Base-by-base conservation (phyloP, 2,113 vertebrate species). In the Forbesichthys agassizii region DNA sequence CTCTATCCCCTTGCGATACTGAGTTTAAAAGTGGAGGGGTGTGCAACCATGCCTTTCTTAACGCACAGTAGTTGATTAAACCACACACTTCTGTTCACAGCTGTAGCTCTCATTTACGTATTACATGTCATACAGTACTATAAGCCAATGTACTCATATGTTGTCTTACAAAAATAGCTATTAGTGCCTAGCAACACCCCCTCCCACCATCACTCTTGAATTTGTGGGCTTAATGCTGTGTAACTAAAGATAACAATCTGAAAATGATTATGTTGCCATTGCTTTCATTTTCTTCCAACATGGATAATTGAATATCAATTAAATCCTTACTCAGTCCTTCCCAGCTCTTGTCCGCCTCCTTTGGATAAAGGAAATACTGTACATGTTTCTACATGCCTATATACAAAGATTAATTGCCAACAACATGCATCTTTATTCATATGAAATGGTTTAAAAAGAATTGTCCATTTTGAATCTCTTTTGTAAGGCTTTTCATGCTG, bases 321-420 rank as follows among this genome's bases (percentile, higher is more conserved):
- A 90, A 84, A 81, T 81, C 77, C 87, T 85, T 84, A 85, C 76
- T 80, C 79, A 76, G 77, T 71, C 65, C 68, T 81, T 70, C 84
- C 77, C 85, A 64, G 80, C 77, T 67, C 27, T n/a, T 64, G 72
- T 64, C 78, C 52, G 3, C 74, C 66, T 83, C 74, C 69, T 62
- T 13, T 6, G 65, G 68, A 70, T 67, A 73, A 71, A 71, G 53
- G 49, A 59, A 54, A 66, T 57, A 73, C 52, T 59, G 58, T 74
- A n/a, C 55, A 48, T 70, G 70, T 87, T 83, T 73, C 74, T 16
- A 20, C 46, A 74, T 66, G 58, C 68, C 61, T 70, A 68, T 27
- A 27, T 27, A 77, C 59, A 65, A 46, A 68, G 68, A 71, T 66
- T 72, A 68, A 13, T n/a, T n/a, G n/a, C n/a, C n/a, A n/a, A n/a